Evolutionary conservation across 1,140 invertebrate genomes (phyloP).

Genomic region (Neotoxoptera formosana): DNA sequence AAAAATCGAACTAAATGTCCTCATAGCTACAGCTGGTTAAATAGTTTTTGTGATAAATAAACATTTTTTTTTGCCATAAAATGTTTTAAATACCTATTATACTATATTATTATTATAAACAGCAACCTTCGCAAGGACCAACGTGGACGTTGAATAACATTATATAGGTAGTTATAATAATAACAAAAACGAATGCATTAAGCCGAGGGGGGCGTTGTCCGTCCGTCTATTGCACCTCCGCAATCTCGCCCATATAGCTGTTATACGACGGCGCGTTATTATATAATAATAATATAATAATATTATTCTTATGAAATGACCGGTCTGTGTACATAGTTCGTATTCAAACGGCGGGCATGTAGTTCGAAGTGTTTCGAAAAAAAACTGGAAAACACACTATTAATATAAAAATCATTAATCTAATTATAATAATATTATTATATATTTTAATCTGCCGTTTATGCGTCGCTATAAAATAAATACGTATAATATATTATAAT

Average conservation of each 20-base stretch:
- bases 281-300: background rate
- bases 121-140: background rate
- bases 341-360: background rate
- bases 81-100: background rate
- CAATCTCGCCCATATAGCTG: background rate
- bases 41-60: background rate
- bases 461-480: background rate
- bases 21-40: background rate
- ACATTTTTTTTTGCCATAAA: background rate
- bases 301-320: slow-evolving; percentile 10
- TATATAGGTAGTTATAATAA: background rate
- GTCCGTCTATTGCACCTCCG: background rate
- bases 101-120: background rate
- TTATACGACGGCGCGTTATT: background rate
- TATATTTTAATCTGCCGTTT: background rate
- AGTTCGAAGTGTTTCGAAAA: background rate
- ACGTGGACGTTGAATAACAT: background rate
- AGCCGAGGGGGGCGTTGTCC: slow-evolving; percentile 2
- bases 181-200: background rate
- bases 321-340: background rate
- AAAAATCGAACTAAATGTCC: background rate
- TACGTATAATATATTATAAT: background rate
- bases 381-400: background rate
- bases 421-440: background rate
- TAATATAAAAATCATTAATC: background rate